Conservation (phyloP, 2,113 vertebrate genomes). For the Ophthalmolycus amberensis region DNA sequence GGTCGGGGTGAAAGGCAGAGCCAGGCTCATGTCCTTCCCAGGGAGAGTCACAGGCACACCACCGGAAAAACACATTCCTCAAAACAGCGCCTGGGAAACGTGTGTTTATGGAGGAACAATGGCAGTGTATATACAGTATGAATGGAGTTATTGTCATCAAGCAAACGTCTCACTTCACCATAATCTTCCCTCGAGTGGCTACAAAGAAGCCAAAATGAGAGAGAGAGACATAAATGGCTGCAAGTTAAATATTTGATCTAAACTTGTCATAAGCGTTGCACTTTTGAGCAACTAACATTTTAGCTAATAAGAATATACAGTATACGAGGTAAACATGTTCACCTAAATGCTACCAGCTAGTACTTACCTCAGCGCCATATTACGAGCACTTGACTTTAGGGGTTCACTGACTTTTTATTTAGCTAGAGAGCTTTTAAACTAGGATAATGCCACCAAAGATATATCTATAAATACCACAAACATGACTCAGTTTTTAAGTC, state of each 20-base stretch:
- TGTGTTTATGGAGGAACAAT: conserved; percentile 65
- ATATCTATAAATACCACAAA: not conserved
- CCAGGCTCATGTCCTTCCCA: conserved; percentile 85
- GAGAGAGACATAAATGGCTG: not conserved
- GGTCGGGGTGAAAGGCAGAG: conserved; percentile 55
- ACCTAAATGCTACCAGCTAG: not conserved
- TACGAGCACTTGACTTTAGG: not conserved
- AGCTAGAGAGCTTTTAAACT: not conserved
- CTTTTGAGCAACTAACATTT: not conserved
- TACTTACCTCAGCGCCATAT: not conserved
- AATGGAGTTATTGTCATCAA: conserved; percentile 22
- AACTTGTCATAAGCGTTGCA: too few species aligned
- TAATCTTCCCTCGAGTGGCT: not conserved
- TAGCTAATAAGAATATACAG: too few species aligned
- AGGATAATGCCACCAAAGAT: not conserved
- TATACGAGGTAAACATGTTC: not conserved
- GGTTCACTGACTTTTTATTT: not conserved
- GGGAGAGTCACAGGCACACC: conserved; percentile 81
- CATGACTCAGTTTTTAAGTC: not conserved
- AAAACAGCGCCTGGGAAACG: conserved; percentile 38
- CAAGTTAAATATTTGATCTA: not conserved
- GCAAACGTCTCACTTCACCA: conserved; percentile 3
- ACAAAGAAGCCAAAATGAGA: not conserved
- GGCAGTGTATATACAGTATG: not conserved
- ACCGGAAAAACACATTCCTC: conserved; percentile 77